Conservation (phyloP, 1,140 invertebrate species). For the Doryteuthis pealeii region DNA sequence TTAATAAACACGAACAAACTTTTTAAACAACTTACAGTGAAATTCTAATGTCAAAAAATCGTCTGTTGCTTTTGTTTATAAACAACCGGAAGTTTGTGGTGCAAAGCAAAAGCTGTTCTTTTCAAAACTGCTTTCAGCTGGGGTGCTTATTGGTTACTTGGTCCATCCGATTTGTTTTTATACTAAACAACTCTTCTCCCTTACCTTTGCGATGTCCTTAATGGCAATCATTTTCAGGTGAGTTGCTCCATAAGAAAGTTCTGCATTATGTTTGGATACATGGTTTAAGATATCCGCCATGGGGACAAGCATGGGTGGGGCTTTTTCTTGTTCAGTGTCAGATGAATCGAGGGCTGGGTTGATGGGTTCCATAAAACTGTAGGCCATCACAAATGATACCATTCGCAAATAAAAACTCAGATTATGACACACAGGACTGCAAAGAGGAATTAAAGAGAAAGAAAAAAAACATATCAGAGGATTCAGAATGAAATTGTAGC, state of each 20-base stretch:
- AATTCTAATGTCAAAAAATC: too few species aligned
- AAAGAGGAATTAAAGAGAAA: slow-evolving; percentile 11
- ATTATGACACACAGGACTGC: slow-evolving; percentile 36
- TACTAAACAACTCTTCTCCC: too few species aligned
- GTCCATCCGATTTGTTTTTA: too few species aligned
- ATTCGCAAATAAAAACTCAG: slow-evolving; percentile 57
- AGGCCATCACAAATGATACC: slow-evolving; percentile 62
- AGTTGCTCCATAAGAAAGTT: slow-evolving; percentile 53
- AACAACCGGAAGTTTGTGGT: too few species aligned
- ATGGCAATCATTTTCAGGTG: slow-evolving; percentile 55
- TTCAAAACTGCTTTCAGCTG: too few species aligned
- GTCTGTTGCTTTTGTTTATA: too few species aligned
- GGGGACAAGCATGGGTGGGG: slow-evolving; percentile 59
- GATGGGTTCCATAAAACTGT: slow-evolving; percentile 59
- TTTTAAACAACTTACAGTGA: too few species aligned
- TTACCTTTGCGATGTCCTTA: slow-evolving; percentile 54
- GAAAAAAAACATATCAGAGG: background rate
- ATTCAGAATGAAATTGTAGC: background rate
- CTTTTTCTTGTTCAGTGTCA: slow-evolving; percentile 30
- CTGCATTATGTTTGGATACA: slow-evolving; percentile 58
- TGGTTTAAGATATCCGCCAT: slow-evolving; percentile 61
- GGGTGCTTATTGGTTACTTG: too few species aligned
- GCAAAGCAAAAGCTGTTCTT: too few species aligned
- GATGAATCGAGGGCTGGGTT: slow-evolving; percentile 22
- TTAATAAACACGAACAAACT: too few species aligned